These are phyloP conservation scores for Pogonocichla stellata DNA, from an alignment of 2,113 vertebrate genomes.

Conservation along the genomic window DNA sequence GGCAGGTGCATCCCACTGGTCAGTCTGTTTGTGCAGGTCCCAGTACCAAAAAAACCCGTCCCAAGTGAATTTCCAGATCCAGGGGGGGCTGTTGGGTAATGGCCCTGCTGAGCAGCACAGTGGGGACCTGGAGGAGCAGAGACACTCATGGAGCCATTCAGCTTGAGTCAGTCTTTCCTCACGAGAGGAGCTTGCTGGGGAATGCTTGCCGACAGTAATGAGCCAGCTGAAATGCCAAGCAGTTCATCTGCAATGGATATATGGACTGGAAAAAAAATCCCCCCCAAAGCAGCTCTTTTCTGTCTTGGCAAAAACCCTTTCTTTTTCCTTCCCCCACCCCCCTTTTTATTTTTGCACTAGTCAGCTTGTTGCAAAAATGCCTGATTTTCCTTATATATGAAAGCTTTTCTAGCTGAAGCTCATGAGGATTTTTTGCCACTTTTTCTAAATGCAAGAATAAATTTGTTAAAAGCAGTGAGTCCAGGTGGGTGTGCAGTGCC, in stretches of 20 bases:
- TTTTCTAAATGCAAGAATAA: not conserved
- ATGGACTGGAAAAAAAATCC: not conserved
- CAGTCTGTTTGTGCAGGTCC: not conserved
- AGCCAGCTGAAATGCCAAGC: not conserved
- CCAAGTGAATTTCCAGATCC: slow-evolving; percentile 62
- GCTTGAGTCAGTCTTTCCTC: not conserved
- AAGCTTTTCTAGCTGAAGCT: not conserved
- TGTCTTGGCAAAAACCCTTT: not conserved
- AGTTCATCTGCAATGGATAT: not conserved
- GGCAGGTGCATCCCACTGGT: not conserved
- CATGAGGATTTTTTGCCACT: not conserved
- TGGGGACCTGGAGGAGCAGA: not conserved
- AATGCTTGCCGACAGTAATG: not conserved
- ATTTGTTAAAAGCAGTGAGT: not conserved
- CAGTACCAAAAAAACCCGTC: not conserved
- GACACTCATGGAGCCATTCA: not conserved
- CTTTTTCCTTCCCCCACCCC: not conserved
- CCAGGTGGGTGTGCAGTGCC: not conserved
- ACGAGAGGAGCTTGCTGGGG: not conserved
- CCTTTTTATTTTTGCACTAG: not conserved
- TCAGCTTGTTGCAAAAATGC: not conserved
- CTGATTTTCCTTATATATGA: not conserved
- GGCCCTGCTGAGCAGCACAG: not conserved
- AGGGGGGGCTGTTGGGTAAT: not conserved
- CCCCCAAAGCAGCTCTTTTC: not conserved